Conservation (phyloP, 2,888 invertebrate genomes). For the Chironomus tentans region DNA sequence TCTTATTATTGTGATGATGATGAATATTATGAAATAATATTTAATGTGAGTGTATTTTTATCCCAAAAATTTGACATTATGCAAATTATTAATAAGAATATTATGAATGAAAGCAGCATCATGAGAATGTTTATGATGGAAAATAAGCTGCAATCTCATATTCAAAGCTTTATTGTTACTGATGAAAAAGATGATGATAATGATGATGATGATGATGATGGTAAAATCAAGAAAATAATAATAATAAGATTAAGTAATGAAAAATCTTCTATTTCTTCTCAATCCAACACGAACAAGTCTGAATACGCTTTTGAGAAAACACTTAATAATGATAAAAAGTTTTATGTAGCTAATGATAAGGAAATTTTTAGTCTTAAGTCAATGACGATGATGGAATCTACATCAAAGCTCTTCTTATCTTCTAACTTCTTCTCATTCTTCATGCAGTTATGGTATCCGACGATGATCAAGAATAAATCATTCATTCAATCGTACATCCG, state of each 20-base stretch:
- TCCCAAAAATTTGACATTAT: slow-evolving; percentile 27
- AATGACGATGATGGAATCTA: slow-evolving; percentile 27
- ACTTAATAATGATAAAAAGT: slow-evolving; percentile 45
- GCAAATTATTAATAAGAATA: neutral
- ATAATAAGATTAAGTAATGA: too few species aligned
- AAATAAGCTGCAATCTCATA: slow-evolving; percentile 26
- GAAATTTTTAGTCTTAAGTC: slow-evolving; percentile 29
- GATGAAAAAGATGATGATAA: slow-evolving; percentile 8
- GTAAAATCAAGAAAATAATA: neutral
- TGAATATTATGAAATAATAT: slow-evolving; percentile 27
- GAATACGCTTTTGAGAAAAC: slow-evolving; percentile 53
- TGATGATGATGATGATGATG: neutral
- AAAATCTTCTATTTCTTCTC: slow-evolving; percentile 23
- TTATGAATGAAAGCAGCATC: neutral
- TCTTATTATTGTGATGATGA: slow-evolving; percentile 27
- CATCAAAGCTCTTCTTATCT: slow-evolving; percentile 22
- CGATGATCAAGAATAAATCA: neutral
- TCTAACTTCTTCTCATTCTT: slow-evolving; percentile 7
- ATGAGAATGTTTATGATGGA: neutral
- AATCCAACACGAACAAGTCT: slow-evolving; percentile 51
- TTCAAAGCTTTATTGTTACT: slow-evolving; percentile 26
- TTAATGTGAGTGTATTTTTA: slow-evolving; percentile 27
- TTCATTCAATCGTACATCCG: neutral
- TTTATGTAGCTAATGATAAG: slow-evolving; percentile 29
- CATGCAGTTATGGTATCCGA: slow-evolving; percentile 12